Evolutionary conservation across 2,888 invertebrate genomes (phyloP), one percentile per base, ranked within the genome.

Genomic region (Boloria selene): DNA sequence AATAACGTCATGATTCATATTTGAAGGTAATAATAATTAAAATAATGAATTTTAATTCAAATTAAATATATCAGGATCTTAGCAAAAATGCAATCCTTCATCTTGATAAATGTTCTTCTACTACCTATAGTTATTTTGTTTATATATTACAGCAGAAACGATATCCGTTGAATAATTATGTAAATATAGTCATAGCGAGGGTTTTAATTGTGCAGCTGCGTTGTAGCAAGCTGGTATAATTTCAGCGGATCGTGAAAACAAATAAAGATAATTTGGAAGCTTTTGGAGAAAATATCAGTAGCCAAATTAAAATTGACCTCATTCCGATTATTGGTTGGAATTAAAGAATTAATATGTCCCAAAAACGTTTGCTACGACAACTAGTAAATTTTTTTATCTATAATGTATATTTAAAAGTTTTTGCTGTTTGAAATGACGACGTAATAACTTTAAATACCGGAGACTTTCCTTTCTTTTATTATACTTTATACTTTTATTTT

Each of bases 191-290:
- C 68, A 65, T 59, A 65, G 65, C 62, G 62, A 60, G 50, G 47
- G 65, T 65, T 65, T 67, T 65, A 65, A 65, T 68, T 65, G 65
- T 62, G 62, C 65, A 68, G 68, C 68, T 68, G 68, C 49, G 62
- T 60, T 58, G 65, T 62, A 65, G 62, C 65, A 65, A 65, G 59
- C 54, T 65, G 61, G 65, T 62, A 51, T 61, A 62, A 55, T 68
- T 68, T 61, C 61, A 61, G 47, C 53, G 52, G 45, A 62, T 62
- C 52, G 50, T 58, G 65, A 62, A 68, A 68, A 65, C 62, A 68
- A 68, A 65, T 61, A 65, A 65, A 55, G 65, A 65, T 62, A 63
- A 68, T 65, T 68, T 59, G 31, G 31, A 65, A 65, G 38, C 58
- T 65, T 65, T 65, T 42, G 51, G 50, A 63, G 51, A 60, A 68